phyloP scores from a whole-genome alignment of 2,113 vertebrate genomes.

The Neolamprologus brichardi region DNA sequence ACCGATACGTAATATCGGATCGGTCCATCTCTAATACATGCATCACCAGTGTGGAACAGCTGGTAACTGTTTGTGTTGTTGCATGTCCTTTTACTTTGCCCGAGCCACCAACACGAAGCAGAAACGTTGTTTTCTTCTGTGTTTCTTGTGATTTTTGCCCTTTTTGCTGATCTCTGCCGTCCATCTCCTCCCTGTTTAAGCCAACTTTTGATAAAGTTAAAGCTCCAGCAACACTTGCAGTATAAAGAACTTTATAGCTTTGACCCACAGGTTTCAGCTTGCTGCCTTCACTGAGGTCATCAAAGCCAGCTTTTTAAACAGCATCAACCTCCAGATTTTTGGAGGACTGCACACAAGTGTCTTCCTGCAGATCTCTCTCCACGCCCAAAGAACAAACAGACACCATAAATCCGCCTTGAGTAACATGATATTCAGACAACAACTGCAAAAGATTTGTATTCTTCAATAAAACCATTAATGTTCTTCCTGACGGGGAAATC shows the following conservation, averaged over 20 bases:
- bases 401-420: fast-evolving
- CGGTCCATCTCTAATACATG: neutral
- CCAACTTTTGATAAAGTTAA: neutral
- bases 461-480: fast-evolving
- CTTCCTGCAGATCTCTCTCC: neutral
- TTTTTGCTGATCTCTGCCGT: neutral
- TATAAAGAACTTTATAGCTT: neutral
- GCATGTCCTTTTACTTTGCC: neutral
- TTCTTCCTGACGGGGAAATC: neutral
- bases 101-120: neutral
- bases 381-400: neutral
- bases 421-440: neutral
- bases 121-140: neutral
- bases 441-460: neutral
- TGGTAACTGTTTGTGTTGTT: fast-evolving
- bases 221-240: fast-evolving
- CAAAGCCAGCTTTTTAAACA: neutral
- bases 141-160: neutral
- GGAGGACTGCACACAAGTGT: neutral
- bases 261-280: neutral
- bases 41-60: neutral
- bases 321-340: no score
- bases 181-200: neutral
- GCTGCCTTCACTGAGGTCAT: neutral
- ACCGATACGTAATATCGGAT: no score